Base-by-base conservation (phyloP, 2,888 invertebrate species). In the Euclidia mi region DNA sequence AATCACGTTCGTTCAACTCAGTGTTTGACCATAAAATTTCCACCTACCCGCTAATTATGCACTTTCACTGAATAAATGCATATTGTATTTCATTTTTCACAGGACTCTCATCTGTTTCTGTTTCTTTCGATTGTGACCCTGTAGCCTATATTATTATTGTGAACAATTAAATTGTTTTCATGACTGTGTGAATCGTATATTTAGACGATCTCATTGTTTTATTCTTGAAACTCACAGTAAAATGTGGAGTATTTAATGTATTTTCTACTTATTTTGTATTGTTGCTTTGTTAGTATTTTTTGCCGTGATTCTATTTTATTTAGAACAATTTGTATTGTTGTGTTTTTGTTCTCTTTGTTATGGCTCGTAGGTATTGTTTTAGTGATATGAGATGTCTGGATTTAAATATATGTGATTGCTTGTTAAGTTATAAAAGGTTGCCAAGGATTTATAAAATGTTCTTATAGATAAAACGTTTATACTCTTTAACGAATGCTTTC, bases 31-130 rank as follows among this genome's bases (percentile, higher is more conserved):
- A 44, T n/a, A n/a, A n/a, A n/a, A n/a, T n/a, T n/a, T n/a, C n/a
- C n/a, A n/a, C n/a, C n/a, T n/a, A n/a, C n/a, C n/a, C n/a, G n/a
- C n/a, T n/a, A n/a, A n/a, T n/a, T n/a, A n/a, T n/a, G n/a, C n/a
- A n/a, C n/a, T n/a, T n/a, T n/a, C n/a, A n/a, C n/a, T n/a, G n/a
- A n/a, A n/a, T n/a, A n/a, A n/a, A n/a, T n/a, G n/a, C n/a, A n/a
- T n/a, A n/a, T n/a, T n/a, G n/a, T n/a, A n/a, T n/a, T n/a, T n/a
- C n/a, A n/a, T 40, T 73, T 65, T 76, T 76, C 76, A 63, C 75
- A 76, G 65, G 65, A 72, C 71, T 72, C 62, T 75, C 61, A 65
- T 72, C 71, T 74, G 42, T 59, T 41, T 60, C 43, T 61, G 46
- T 70, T 55, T 47, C 65, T 59, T 63, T 69, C 72, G 58, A 65